These are phyloP conservation scores for Arctocebus calabarensis DNA, from an alignment of 2,797 vertebrate genomes.

Conservation along the genomic window DNA sequence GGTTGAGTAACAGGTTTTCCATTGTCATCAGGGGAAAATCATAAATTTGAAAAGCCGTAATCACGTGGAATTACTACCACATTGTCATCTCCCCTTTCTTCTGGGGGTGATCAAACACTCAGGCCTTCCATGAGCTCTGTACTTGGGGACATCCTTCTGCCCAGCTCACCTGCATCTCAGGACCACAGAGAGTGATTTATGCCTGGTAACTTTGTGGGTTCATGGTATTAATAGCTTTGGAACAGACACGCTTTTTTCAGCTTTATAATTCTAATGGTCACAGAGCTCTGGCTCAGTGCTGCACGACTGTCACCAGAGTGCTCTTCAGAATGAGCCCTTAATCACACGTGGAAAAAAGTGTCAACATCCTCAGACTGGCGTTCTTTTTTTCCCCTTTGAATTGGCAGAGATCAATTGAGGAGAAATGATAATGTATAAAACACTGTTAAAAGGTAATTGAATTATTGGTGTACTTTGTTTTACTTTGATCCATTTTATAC, in stretches of 20 bases:
- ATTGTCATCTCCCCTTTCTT: slow-evolving; percentile 40
- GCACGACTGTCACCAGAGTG: not conserved
- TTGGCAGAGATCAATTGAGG: not conserved
- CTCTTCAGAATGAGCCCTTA: not conserved
- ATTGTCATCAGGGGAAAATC: not conserved
- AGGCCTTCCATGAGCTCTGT: not conserved
- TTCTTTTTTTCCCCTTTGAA: not conserved
- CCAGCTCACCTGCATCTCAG: not conserved
- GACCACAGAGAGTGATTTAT: not conserved
- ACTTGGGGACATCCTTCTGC: not conserved
- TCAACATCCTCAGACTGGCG: not conserved
- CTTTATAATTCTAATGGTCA: not conserved
- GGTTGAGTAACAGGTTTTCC: not conserved
- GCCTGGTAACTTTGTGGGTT: not conserved
- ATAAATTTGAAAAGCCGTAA: not conserved
- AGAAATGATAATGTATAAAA: not conserved
- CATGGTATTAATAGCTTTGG: not conserved
- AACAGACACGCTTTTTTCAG: not conserved
- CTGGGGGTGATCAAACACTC: not conserved
- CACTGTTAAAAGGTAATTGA: not conserved
- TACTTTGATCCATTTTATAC: not conserved
- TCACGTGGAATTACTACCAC: not conserved
- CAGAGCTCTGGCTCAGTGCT: not conserved
- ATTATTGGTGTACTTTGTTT: not conserved
- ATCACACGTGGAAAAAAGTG: slow-evolving; percentile 6